A percentile compares a stretch with the other conserved stretches of the same genome.
Conservation (phyloP, 2,797 vertebrate species). For the Acipenser transmontanus region DNA sequence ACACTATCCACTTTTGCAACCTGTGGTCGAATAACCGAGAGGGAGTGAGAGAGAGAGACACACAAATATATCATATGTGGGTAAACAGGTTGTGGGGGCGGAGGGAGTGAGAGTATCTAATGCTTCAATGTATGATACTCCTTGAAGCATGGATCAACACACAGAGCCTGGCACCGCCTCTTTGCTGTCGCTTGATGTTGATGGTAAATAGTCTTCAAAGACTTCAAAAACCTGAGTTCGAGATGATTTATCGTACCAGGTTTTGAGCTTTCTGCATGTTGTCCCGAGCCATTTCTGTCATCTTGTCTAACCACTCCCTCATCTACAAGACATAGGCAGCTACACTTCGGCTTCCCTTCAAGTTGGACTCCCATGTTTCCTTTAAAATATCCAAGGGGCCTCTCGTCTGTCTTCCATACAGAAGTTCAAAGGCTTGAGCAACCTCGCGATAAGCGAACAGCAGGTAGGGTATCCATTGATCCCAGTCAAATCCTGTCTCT, state of each 20-base stretch:
- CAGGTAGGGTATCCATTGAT: neutral
- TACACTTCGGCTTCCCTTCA: too few species aligned
- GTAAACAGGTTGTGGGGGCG: too few species aligned
- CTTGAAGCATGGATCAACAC: too few species aligned
- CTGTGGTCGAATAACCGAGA: too few species aligned
- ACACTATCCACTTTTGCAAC: too few species aligned
- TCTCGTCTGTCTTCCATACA: neutral
- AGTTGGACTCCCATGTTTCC: neutral
- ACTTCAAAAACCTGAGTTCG: neutral
- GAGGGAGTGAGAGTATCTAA: too few species aligned
- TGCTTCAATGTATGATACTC: too few species aligned
- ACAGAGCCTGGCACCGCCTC: too few species aligned
- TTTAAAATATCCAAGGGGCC: neutral
- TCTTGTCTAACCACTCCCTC: neutral
- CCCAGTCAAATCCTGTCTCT: neutral
- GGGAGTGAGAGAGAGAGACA: too few species aligned
- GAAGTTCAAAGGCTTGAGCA: neutral
- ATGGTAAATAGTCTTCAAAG: too few species aligned
- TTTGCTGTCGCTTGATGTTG: too few species aligned
- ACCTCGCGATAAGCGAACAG: neutral
- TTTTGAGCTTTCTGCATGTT: neutral
- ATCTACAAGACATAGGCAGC: neutral
- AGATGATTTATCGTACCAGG: neutral
- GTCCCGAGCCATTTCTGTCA: neutral
- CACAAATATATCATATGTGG: too few species aligned